Conservation (phyloP, 2,888 invertebrate genomes). For the Ptychoptera contaminata region DNA sequence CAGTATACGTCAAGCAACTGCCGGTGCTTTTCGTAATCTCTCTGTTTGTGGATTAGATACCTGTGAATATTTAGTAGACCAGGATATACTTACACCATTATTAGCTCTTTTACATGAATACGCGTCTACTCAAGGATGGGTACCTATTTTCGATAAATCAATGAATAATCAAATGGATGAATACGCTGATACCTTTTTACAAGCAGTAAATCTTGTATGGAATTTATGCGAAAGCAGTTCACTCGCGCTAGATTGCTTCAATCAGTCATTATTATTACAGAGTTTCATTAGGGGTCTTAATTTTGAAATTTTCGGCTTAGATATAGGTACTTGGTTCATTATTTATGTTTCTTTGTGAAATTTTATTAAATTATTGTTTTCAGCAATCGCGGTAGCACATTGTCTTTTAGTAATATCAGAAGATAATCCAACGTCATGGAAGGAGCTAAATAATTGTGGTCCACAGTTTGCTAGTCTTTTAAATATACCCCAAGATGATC, state of each 20-base stretch:
- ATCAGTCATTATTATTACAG: slow-evolving; percentile 43
- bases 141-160: slow-evolving; percentile 28
- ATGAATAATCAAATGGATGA: slow-evolving; percentile 33
- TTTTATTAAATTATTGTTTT: neutral
- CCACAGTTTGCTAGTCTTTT: slow-evolving; percentile 32
- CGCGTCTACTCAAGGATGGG: slow-evolving; percentile 27
- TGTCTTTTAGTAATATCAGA: slow-evolving; percentile 56
- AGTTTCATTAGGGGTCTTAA: slow-evolving; percentile 44
- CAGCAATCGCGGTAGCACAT: slow-evolving; percentile 40
- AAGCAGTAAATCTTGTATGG: slow-evolving; percentile 49
- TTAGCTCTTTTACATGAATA: slow-evolving; percentile 43
- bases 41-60: slow-evolving; percentile 44
- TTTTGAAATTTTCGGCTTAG: slow-evolving; percentile 37
- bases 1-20: slow-evolving; percentile 46
- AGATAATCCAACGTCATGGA: slow-evolving; percentile 44
- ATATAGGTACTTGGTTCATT: slow-evolving; percentile 22
- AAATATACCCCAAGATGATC: slow-evolving; percentile 28
- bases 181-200: slow-evolving; percentile 46
- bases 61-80: slow-evolving; percentile 47
- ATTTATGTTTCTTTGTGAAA: neutral
- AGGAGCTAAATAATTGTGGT: slow-evolving; percentile 35
- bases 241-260: slow-evolving; percentile 45
- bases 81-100: slow-evolving; percentile 55
- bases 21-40: slow-evolving; percentile 50
- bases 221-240: slow-evolving; percentile 53